These are phyloP conservation scores for Latrodectus elegans DNA, from an alignment of 2,888 invertebrate genomes.

Conservation along the genomic window DNA sequence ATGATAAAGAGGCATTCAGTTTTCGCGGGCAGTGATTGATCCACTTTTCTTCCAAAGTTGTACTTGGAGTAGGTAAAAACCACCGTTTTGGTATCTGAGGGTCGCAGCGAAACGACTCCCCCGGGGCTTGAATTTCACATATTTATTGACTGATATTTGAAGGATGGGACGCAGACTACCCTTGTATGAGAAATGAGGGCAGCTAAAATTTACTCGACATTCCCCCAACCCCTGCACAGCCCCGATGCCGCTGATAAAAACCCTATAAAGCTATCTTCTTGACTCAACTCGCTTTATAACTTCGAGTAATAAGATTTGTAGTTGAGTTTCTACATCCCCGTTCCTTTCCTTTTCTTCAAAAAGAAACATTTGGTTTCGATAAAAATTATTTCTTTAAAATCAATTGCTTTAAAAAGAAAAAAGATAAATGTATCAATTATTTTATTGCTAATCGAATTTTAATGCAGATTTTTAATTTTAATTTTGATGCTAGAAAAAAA, in stretches of 20 bases:
- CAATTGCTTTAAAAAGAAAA: too few relatives aligned
- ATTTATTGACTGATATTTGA: slow-evolving; percentile 3
- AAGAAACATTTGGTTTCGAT: too few relatives aligned
- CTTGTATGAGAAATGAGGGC: not conserved
- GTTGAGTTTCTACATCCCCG: too few relatives aligned
- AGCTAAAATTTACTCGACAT: not conserved
- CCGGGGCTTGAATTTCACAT: not conserved
- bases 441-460: too few relatives aligned
- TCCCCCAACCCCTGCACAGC: not conserved
- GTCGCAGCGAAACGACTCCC: not conserved
- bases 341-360: too few relatives aligned
- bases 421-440: too few relatives aligned
- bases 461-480: too few relatives aligned
- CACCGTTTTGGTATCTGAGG: not conserved
- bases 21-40: not conserved
- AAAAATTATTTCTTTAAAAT: too few relatives aligned
- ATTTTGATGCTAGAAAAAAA: too few relatives aligned
- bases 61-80: not conserved
- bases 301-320: too few relatives aligned
- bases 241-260: not conserved
- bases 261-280: not conserved
- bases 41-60: not conserved
- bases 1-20: too few relatives aligned
- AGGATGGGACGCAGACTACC: not conserved
- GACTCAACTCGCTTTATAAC: too few relatives aligned